Conservation (phyloP, 1,140 invertebrate genomes). For the Pseudobourletiella spinata region DNA sequence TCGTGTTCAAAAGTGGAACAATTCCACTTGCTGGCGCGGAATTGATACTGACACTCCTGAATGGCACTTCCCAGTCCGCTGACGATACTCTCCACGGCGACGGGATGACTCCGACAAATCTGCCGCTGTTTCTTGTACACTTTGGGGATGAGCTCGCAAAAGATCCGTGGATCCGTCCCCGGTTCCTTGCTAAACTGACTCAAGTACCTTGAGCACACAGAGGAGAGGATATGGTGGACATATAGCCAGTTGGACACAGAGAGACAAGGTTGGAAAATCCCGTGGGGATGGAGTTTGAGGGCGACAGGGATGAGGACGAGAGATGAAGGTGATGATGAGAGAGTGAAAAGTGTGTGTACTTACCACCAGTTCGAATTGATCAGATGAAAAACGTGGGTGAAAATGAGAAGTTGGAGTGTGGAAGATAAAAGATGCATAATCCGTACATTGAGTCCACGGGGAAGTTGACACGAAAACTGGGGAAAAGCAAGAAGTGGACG, state of each 20-base stretch:
- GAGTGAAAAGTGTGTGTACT: no score
- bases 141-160: constrained; percentile 43
- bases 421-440: constrained; percentile 11
- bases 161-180: constrained; percentile 39
- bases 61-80: constrained; percentile 68
- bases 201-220: constrained; percentile 32
- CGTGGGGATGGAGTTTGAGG: no score
- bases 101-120: constrained; percentile 37
- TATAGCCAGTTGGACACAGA: no score
- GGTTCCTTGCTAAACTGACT: constrained; percentile 30
- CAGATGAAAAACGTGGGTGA: not conserved
- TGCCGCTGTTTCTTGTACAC: constrained; percentile 40
- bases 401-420: not conserved
- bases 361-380: constrained; percentile 23
- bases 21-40: constrained; percentile 79
- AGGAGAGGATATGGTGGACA: not conserved
- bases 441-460: not conserved
- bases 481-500: not conserved
- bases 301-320: no score
- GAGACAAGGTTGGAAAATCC: no score
- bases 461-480: not conserved
- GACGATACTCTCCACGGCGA: constrained; percentile 51
- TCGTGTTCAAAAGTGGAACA: constrained; percentile 64
- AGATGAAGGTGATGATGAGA: no score
- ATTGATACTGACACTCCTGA: constrained; percentile 84